Evolutionary conservation across 2,888 invertebrate species (phyloP).

Genomic region (Pterobdella sp.): DNA sequence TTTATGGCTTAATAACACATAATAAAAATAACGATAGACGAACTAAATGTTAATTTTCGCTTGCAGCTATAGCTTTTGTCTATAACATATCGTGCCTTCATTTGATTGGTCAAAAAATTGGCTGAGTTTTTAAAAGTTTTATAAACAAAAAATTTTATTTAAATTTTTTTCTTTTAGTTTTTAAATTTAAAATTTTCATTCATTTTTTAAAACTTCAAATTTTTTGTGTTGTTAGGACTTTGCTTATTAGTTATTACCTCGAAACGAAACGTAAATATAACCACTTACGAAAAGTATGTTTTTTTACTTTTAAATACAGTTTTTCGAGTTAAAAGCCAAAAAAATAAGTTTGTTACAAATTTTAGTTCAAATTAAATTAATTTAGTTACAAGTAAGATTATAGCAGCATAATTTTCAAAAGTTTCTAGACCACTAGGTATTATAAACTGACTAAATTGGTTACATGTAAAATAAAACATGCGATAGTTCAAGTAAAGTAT

Average conservation of each 20-base stretch:
- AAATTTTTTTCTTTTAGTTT: background rate
- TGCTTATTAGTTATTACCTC: background rate
- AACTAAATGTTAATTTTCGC: too few relatives aligned
- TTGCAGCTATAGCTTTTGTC: background rate
- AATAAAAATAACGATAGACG: too few relatives aligned
- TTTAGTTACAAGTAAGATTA: too few relatives aligned
- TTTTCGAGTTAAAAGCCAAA: too few relatives aligned
- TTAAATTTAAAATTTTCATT: background rate
- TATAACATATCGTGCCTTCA: background rate
- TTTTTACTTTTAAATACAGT: background rate
- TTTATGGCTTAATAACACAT: too few relatives aligned
- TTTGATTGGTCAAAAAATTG: background rate
- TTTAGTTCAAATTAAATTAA: too few relatives aligned
- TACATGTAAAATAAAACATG: too few relatives aligned
- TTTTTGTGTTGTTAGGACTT: background rate
- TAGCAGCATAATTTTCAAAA: too few relatives aligned
- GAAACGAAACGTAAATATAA: background rate
- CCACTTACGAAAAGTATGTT: background rate
- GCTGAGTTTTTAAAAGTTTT: background rate
- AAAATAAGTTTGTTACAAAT: too few relatives aligned
- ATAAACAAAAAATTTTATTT: background rate
- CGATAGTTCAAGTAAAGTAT: too few relatives aligned
- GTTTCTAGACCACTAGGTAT: too few relatives aligned
- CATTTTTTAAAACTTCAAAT: background rate
- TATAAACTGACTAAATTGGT: too few relatives aligned